Evolutionary conservation across 2,113 vertebrate genomes (phyloP).

Genomic region (Ivindomyrus marchei): DNA sequence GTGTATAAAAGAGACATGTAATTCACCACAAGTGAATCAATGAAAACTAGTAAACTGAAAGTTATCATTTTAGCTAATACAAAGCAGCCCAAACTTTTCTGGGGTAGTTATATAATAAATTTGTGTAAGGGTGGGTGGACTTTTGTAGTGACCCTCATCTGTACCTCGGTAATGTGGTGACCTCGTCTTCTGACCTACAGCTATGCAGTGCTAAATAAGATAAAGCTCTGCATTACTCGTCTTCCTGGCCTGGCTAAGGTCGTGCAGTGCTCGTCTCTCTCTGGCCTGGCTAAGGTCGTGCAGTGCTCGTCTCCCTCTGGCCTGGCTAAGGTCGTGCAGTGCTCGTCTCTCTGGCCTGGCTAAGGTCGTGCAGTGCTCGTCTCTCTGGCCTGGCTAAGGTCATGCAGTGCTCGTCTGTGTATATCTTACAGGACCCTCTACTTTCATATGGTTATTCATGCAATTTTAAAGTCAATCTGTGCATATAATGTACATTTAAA

Average conservation of each 20-base stretch:
- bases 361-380: not conserved
- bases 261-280: not conserved
- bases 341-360: too few species aligned
- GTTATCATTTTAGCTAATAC: not conserved
- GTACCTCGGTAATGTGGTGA: not conserved
- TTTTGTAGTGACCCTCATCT: not conserved
- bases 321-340: too few species aligned
- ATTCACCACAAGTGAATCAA: not conserved
- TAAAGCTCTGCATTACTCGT: not conserved
- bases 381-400: not conserved
- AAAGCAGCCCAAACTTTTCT: not conserved
- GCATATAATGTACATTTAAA: not conserved
- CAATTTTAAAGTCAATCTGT: not conserved
- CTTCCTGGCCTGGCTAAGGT: not conserved
- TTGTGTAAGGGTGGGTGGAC: not conserved
- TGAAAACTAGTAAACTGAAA: not conserved
- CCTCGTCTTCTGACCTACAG: not conserved
- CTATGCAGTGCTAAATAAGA: not conserved
- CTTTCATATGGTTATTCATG: not conserved
- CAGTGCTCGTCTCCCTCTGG: not conserved
- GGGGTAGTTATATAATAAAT: not conserved
- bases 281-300: not conserved
- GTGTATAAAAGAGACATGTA: not conserved
- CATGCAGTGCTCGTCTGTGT: not conserved
- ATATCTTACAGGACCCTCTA: not conserved